These are phyloP conservation scores for Dermochelys coriacea DNA, from an alignment of 2,797 vertebrate genomes.

Conservation along the genomic window DNA sequence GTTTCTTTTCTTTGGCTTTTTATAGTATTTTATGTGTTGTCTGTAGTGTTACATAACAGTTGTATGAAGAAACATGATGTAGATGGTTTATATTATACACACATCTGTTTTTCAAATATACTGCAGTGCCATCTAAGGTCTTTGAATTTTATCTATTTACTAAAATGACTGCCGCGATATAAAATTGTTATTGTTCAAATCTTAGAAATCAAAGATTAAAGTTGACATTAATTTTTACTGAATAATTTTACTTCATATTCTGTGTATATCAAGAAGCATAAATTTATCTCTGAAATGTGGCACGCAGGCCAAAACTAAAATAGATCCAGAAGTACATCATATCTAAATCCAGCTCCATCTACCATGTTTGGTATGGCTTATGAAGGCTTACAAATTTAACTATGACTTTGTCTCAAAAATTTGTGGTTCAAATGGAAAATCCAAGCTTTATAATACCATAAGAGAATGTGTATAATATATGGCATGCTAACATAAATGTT, in stretches of 20 bases:
- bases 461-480: constrained; percentile 3
- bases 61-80: background rate
- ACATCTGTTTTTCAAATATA: background rate
- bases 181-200: background rate
- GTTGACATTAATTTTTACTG: background rate
- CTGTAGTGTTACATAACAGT: background rate
- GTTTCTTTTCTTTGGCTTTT: background rate
- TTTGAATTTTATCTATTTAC: background rate
- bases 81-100: background rate
- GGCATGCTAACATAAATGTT: background rate
- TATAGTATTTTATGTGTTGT: background rate
- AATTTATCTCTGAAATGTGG: background rate
- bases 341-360: background rate
- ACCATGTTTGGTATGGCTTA: background rate
- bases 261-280: background rate
- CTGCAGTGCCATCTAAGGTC: background rate
- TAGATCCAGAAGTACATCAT: background rate
- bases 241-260: background rate
- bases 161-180: background rate
- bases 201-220: constrained; percentile 31
- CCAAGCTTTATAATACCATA: background rate
- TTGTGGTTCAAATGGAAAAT: constrained; percentile 17
- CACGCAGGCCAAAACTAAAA: background rate
- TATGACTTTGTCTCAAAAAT: background rate
- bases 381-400: background rate